Evolutionary conservation across 2,113 vertebrate genomes (phyloP).

Genomic region (Paralichthys olivaceus): DNA sequence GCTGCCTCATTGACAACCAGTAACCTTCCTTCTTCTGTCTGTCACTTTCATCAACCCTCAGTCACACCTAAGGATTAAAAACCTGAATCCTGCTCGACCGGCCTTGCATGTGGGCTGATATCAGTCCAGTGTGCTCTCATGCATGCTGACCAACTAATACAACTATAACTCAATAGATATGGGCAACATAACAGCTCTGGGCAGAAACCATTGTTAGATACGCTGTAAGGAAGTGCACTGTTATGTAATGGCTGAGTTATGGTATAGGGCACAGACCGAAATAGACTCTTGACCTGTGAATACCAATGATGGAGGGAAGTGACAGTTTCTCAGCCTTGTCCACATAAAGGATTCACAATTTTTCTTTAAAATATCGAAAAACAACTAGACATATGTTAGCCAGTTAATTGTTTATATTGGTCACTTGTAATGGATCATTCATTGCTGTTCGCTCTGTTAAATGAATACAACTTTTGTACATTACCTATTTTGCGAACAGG

Average conservation of each 20-base stretch:
- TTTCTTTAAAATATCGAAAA: no score
- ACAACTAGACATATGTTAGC: no score
- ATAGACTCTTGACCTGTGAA: slow-evolving; percentile 42
- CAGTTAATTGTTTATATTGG: no score
- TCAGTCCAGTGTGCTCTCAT: slow-evolving; percentile 4
- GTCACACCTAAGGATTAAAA: slow-evolving; percentile 14
- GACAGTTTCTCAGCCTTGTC: slow-evolving; percentile 2
- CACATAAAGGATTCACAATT: not conserved
- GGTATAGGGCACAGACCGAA: slow-evolving; percentile 38
- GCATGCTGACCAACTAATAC: slow-evolving; percentile 14
- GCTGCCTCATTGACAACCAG: slow-evolving; percentile 43
- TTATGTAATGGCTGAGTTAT: slow-evolving; percentile 43
- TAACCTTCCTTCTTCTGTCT: slow-evolving; percentile 42
- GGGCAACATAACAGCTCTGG: not conserved
- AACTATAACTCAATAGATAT: not conserved
- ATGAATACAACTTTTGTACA: no score
- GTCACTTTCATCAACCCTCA: slow-evolving; percentile 10
- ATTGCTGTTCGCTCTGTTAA: no score
- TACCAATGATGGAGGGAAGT: slow-evolving; percentile 22
- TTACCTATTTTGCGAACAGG: no score
- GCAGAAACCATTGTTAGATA: not conserved
- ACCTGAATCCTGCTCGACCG: slow-evolving; percentile 48
- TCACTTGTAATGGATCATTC: no score
- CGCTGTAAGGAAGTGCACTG: slow-evolving; percentile 7
- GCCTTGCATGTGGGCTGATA: slow-evolving; percentile 26